Base-by-base conservation (phyloP, 1,140 invertebrate species). In the Leptinotarsa lineolata region DNA sequence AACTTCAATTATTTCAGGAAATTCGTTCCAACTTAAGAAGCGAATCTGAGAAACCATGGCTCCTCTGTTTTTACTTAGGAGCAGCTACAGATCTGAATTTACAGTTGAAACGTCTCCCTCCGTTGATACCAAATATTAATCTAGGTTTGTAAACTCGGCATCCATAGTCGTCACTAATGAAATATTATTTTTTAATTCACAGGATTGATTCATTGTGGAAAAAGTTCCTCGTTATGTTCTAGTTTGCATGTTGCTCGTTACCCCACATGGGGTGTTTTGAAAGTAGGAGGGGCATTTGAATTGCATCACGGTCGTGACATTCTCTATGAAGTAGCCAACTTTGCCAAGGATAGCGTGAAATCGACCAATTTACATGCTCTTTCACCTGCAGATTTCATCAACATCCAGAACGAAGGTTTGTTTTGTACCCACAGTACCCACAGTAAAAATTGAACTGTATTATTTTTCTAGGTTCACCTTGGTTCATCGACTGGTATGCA, bases 401-500 rank as follows among this genome's bases (percentile, higher is more conserved):
- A 85, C 68, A 86, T 89, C 77, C 81, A 84, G 70, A 72, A 84
- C 69, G 82, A 82, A 74, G 83, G 85, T 86, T 39, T 11, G 30
- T 39, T 39, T 39, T 8, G 8, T n/a, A n/a, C n/a, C 2, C 2
- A 2, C 1, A 11, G 8, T 39, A 39, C 2, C 8, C 8, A 39
- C 8, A 11, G 8, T 1, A 39, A 39, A 39, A 39, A 39, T 11
- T 39, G 2, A 39, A 11, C 30, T 11, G 30, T 39, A 39, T 54
- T 54, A 16, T 70, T 22, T 78, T 84, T 74, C 74, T 81, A 84
- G 88, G 85, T 70, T 81, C 83, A 48, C 84, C 88, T 2, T 93
- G 91, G 91, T 90, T 94, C 79, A 87, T 95, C 30, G 92, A 94
- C 80, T 94, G 93, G 87, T 94, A 92, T 85, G 91, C 92, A 4